Conservation (phyloP, 2,113 vertebrate genomes). For the Cyrtonyx montezumae region DNA sequence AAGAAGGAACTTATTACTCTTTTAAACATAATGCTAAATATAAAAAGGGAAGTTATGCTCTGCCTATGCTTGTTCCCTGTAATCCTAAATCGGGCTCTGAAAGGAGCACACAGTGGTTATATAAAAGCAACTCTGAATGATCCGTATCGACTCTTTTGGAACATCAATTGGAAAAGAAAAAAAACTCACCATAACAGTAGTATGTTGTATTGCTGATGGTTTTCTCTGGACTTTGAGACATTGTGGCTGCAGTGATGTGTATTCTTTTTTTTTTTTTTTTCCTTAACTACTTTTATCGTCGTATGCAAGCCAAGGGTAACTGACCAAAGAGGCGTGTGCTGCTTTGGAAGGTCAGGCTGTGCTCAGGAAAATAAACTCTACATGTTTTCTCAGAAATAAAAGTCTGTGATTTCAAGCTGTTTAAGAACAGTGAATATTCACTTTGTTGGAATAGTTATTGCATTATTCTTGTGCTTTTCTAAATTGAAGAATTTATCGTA, state of each 20-base stretch:
- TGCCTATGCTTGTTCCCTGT: not conserved
- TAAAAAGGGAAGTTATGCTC: not conserved
- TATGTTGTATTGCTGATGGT: not conserved
- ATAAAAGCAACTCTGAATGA: not conserved
- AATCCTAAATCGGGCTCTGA: not conserved
- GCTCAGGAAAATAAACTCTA: constrained; percentile 69
- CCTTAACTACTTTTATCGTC: constrained; percentile 29
- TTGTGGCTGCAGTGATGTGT: not conserved
- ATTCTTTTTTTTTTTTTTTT: not conserved
- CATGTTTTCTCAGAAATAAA: constrained; percentile 65
- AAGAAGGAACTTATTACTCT: not conserved
- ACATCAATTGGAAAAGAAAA: not conserved
- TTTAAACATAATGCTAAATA: not conserved
- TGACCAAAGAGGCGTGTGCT: constrained; percentile 63
- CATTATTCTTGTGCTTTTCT: constrained; percentile 35
- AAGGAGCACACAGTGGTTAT: not conserved
- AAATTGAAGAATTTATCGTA: not conserved
- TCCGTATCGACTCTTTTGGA: not conserved
- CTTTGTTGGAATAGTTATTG: constrained; percentile 26
- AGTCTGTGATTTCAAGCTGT: constrained; percentile 63
- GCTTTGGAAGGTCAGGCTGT: constrained; percentile 62
- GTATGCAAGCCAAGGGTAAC: constrained; percentile 57
- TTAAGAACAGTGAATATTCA: constrained; percentile 59
- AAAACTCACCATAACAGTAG: not conserved
- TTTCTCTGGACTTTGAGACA: constrained; percentile 47